These are phyloP conservation scores for Sarcophaga caerulescens DNA, from an alignment of 2,888 invertebrate species.

Conservation along the genomic window DNA sequence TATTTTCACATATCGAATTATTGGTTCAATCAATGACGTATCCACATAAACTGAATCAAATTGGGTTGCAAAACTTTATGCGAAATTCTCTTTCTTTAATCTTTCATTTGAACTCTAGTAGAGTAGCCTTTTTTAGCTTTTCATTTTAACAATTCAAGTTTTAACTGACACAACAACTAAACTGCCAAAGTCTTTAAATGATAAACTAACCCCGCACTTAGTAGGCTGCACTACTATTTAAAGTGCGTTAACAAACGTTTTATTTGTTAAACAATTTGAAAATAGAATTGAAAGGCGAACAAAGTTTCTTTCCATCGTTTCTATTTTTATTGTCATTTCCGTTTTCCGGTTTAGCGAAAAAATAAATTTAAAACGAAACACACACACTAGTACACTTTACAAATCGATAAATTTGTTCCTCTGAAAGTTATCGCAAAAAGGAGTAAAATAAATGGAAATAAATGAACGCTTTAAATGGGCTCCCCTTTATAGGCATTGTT, in stretches of 20 bases:
- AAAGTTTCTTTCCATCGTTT: slow-evolving; percentile 39
- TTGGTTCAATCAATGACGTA: no score
- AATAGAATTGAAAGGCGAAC: slow-evolving; percentile 27
- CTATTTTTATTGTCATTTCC: slow-evolving; percentile 76
- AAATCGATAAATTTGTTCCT: slow-evolving; percentile 56
- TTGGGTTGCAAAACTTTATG: no score
- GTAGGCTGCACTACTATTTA: neutral
- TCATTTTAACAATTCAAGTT: no score
- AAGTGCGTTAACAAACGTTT: slow-evolving; percentile 55
- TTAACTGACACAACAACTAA: no score
- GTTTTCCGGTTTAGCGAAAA: slow-evolving; percentile 71
- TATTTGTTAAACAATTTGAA: slow-evolving; percentile 15
- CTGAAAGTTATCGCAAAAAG: slow-evolving; percentile 39
- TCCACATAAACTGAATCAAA: no score
- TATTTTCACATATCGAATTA: no score
- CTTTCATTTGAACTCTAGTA: no score
- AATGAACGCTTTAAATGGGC: neutral
- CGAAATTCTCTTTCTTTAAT: no score
- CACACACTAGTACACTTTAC: slow-evolving; percentile 25
- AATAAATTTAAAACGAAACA: slow-evolving; percentile 45
- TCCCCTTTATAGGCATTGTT: slow-evolving; percentile 31
- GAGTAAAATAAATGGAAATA: slow-evolving; percentile 6
- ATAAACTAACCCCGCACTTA: neutral
- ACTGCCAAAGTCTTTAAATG: no score
- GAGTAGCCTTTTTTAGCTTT: no score